phyloP scores from a whole-genome alignment of 2,113 vertebrate genomes.

The Abramis brama region DNA sequence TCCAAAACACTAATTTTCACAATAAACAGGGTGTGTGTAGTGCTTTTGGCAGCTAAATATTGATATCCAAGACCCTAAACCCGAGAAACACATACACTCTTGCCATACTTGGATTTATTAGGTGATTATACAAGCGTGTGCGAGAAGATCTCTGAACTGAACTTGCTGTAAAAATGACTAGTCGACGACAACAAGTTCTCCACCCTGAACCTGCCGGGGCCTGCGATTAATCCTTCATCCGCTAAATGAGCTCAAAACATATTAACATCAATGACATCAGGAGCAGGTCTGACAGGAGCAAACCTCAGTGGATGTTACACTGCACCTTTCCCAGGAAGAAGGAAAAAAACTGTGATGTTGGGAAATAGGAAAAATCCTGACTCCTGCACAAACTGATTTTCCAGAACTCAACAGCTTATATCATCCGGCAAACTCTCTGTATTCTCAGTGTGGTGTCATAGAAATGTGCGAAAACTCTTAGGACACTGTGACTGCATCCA shows the following conservation, averaged over 20 bases:
- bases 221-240: constrained; percentile 27
- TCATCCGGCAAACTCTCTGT: neutral
- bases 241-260: neutral
- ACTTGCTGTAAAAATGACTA: constrained; percentile 1
- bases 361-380: neutral
- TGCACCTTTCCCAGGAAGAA: neutral
- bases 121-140: constrained; percentile 13
- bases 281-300: neutral
- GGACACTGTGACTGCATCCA: neutral
- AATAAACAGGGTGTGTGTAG: constrained; percentile 1
- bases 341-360: neutral
- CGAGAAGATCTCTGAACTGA: neutral
- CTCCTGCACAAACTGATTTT: constrained; percentile 1
- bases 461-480: neutral
- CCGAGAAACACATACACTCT: neutral
- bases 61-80: neutral
- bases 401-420: neutral
- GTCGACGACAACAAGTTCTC: neutral
- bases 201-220: neutral
- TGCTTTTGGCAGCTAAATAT: neutral
- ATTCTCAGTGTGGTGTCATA: neutral
- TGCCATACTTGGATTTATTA: constrained; percentile 18
- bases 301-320: neutral
- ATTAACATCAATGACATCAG: constrained; percentile 22
- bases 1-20: neutral